Evolutionary conservation across 2,113 vertebrate species (phyloP), one percentile per base, ranked within the genome.

Genomic region (Neopipo cinnamomea): DNA sequence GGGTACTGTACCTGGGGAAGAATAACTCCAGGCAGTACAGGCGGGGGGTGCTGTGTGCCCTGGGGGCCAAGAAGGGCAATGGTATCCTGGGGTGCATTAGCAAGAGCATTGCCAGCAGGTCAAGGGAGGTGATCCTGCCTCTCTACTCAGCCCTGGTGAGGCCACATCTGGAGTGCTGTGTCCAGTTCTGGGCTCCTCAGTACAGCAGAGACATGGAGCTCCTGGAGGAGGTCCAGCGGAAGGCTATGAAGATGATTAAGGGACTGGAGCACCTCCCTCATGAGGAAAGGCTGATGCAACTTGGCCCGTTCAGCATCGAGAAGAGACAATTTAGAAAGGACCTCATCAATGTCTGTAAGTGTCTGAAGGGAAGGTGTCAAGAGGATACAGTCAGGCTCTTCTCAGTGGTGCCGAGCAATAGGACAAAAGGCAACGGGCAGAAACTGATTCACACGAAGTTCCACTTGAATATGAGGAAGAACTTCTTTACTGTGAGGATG

Each of bases 121-220:
- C 0, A 0, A 42, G 50, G 8, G 30, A 58, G 5, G 5, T 28
- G 59, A 59, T 25, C 5, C 44, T 21, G 14, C 5, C 5, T 27
- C 18, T 37, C 42, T 19, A 2, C 67, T 50, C 59, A 20, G 22
- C 0, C 31, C 37, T 33, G 3, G 2, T 24, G 52, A 59, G 37
- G 33, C 22, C 59, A 33, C 50, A 33, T 58, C 52, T 52, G 52
- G 18, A 58, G 44, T 28, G 31, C 31, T 50, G 37, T 28, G 27
- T 13, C 22, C 37, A 33, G 18, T 44, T 33, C 33, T 59, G 59
- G 31, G 18, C 37, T 66, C 22, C 27, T 33, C 35, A 50, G 18
- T 0, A 49, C 25, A 56, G 37, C 22, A 42, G 25, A 27, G 2
- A 73, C 31, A 42, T 0, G 37, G 12, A 47, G 50, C 9, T 56